Base-by-base conservation (phyloP, 2,888 invertebrate species). In the Tethea ocularis region DNA sequence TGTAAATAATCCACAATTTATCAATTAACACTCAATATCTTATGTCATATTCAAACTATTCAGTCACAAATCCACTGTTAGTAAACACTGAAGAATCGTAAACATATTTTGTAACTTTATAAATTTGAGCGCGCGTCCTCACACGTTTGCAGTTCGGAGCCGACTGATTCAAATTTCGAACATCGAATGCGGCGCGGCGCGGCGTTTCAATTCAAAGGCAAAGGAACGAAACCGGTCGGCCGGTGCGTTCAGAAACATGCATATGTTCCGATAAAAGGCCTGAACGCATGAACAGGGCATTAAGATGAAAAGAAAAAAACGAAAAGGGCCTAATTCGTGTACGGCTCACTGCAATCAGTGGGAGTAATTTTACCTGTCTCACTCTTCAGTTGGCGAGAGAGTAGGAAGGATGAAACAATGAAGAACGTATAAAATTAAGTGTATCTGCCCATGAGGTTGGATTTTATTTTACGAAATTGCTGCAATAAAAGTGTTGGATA, bases 251-350 rank as follows among this genome's bases (percentile, higher is more conserved):
- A 80, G 84, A 83, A 77, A 79, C 87, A 79, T 87, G 89, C 89
- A 91, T 90, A 85, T 91, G 88, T 89, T 88, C 81, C 84, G 88
- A 91, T 91, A 91, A 91, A 91, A 88, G 87, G 86, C 83, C 86
- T 87, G 84, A 84, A 87, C 85, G 87, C 89, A 88, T 90, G 88
- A 91, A 89, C 89, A 87, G 86, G 82, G 87, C 87, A 89, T 91
- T 91, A 91, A 85, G 86, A 84, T 79, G 83, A 78, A 81, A 84
- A 78, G 73, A 85, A 84, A 84, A 85, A 82, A 83, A 84, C 71
- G 74, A 83, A 87, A 88, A 87, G 85, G 84, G 82, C 84, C 89
- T 92, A 91, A 91, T 91, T 91, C 91, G 85, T 89, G 87, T 89
- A 87, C 86, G 87, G 88, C 88, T 90, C 87, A 86, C 86, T 88